A percentile compares a stretch with the other conserved stretches of the same genome.
Evolutionary conservation across 2,113 vertebrate genomes (phyloP).

Genomic region (Bujurquina vittata): DNA sequence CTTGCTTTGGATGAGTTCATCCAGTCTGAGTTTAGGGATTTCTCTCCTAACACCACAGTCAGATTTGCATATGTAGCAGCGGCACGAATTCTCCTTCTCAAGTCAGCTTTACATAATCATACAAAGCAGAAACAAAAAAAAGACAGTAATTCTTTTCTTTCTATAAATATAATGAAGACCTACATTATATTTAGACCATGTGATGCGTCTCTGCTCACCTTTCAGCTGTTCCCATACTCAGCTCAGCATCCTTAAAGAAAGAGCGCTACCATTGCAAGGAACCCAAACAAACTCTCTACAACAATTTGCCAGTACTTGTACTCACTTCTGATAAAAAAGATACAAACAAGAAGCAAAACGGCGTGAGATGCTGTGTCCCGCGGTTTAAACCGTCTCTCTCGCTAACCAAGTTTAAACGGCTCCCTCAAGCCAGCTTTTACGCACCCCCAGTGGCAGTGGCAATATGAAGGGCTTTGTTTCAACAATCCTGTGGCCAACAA

Average conservation of each 20-base stretch:
- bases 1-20: constrained; percentile 43
- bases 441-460: constrained; percentile 31
- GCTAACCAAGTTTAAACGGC: constrained; percentile 22
- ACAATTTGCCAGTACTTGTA: neutral
- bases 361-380: constrained; percentile 7
- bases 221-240: constrained; percentile 79
- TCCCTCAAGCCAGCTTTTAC: constrained; percentile 31
- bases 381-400: constrained; percentile 8
- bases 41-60: constrained; percentile 41
- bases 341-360: constrained; percentile 17
- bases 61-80: constrained; percentile 24
- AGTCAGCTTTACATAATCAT: neutral
- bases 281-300: constrained; percentile 31
- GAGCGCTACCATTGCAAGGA: constrained; percentile 45
- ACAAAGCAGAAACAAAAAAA: neutral
- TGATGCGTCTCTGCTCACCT: constrained; percentile 75
- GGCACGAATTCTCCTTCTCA: constrained; percentile 3
- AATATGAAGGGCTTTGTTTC: constrained; percentile 46
- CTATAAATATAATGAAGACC: neutral
- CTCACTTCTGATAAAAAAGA: neutral
- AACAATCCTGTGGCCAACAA: constrained; percentile 23
- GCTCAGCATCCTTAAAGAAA: constrained; percentile 62
- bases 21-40: constrained; percentile 39
- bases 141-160: neutral
- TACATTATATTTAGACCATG: neutral